These are phyloP conservation scores for Perizoma affinitatum DNA, from an alignment of 2,888 invertebrate genomes.

Conservation along the genomic window DNA sequence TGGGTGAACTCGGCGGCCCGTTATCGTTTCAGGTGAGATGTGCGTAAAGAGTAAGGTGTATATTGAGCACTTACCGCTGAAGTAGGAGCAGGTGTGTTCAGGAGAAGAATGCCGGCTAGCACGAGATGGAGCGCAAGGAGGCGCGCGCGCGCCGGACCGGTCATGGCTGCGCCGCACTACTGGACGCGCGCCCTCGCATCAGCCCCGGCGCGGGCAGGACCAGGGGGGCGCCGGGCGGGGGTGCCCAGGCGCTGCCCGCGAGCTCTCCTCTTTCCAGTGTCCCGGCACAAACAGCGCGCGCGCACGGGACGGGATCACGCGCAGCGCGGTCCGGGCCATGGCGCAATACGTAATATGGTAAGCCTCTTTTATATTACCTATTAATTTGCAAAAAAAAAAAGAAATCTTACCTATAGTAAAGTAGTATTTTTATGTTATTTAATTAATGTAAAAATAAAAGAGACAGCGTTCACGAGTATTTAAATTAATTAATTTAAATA, in stretches of 20 bases:
- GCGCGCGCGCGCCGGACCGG: constrained; percentile 81
- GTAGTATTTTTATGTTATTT: constrained; percentile 19
- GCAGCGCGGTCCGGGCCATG: constrained; percentile 81
- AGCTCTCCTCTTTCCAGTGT: constrained; percentile 78
- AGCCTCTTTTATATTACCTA: constrained; percentile 41
- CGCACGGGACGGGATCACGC: constrained; percentile 76
- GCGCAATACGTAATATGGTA: constrained; percentile 80
- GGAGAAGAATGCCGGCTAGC: constrained; percentile 65
- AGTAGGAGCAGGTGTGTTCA: constrained; percentile 56
- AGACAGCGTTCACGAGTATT: too few species aligned
- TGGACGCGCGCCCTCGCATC: constrained; percentile 70
- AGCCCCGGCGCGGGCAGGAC: constrained; percentile 48
- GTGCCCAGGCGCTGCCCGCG: constrained; percentile 63
- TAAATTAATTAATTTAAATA: too few species aligned
- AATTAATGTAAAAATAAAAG: background rate
- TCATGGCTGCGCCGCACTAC: constrained; percentile 82
- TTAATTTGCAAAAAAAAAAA: constrained; percentile 16
- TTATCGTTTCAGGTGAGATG: constrained; percentile 14
- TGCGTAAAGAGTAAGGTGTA: constrained; percentile 16
- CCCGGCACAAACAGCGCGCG: constrained; percentile 82
- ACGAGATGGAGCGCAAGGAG: constrained; percentile 65
- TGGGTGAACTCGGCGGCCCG: background rate
- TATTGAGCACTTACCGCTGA: constrained; percentile 66
- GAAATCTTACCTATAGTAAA: constrained; percentile 4
- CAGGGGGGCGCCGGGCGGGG: constrained; percentile 57